Evolutionary conservation across 2,797 vertebrate species (phyloP), one percentile per base, ranked within the genome.

Genomic region (Argentina silus): DNA sequence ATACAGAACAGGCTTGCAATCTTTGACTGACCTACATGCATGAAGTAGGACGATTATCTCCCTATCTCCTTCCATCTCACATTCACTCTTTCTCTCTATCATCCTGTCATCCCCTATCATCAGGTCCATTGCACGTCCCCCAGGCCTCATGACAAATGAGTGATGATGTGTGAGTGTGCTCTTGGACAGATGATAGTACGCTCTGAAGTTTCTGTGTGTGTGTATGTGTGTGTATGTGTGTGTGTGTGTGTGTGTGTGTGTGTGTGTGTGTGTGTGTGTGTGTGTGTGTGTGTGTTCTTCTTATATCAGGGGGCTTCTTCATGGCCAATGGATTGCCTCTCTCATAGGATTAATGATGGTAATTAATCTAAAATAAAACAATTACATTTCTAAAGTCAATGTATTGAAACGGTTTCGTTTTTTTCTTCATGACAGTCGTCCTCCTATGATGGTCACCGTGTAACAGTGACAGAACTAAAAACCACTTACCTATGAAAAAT

Each of bases 111-210:
- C 27, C 60, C 27, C 59, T 48, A 27, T 70, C 69, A 61, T 70
- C 57, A 50, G 12, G 56, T 48, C 69, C 23, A n/a, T 7, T 14
- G 43, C 19, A 45, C 43, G 19, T n/a, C 27, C 69, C 44, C 7
- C 44, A 44, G n/a, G 21, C 14, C 69, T 17, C 57, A 7, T 70
- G 67, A 71, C 44, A 74, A 68, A 75, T 48, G 55, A 69, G 47
- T 23, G 44, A 75, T 65, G 57, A 70, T 60, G 51, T 73, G 60
- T 59, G 69, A 60, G 64, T 55, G 43, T 36, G 43, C 63, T 19
- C 23, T 59, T 1, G 19, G 48, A 45, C 42, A 23, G 3, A 45
- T 36, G 3, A 19, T 61, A 61, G 21, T 27, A 61, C 12, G 7
- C 21, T 61, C 66, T 47, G 17, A 60, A 0, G 27, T 36, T 6